Evolutionary conservation across 1,140 invertebrate species (phyloP), one percentile per base, ranked within the genome.

Genomic region (Drosophila trapezifrons): DNA sequence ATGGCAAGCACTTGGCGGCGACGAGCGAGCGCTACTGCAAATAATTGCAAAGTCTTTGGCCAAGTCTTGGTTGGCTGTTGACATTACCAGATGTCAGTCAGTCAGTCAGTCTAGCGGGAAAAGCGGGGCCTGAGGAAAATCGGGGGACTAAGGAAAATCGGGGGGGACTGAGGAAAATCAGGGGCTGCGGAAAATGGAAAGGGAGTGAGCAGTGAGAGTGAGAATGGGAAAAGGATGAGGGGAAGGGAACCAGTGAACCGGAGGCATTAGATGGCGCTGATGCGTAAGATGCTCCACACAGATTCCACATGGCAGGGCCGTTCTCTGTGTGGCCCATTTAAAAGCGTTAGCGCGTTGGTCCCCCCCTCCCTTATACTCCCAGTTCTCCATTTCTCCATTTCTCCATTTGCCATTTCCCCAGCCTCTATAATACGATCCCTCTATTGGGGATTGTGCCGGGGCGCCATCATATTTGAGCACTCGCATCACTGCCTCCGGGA

Each of bases 31-130:
- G 67, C 67, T 71, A 71, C 74, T 83, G 65, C 71, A 76, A 87
- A 90, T 84, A 86, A 78, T 86, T 84, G 76, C 85, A 79, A 79
- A 75, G 60, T 65, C 69, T 66, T 76, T 76, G 58, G 77, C 52
- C 35, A 86, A 79, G 59, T 69, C 64, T 60, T 70, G 60, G 35
- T 59, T 83, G 57, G 60, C 65, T 78, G 83, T 86, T 81, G 80
- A 78, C 78, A 83, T 85, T 73, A 72, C 51, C 66, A 60, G 64
- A 63, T 62, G 74, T 58, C 60, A 78, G 66, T 58, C 42, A 76
- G 73, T 63, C 52, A 76, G 47, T 22, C 47, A 43, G 37, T 35
- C 51, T n/a, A n/a, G n/a, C n/a, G n/a, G n/a, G n/a, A n/a, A n/a
- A n/a, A n/a, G n/a, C n/a, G n/a, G n/a, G n/a, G n/a, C n/a, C n/a